Conservation (phyloP, 2,888 invertebrate genomes). For the Eilema depressum region DNA sequence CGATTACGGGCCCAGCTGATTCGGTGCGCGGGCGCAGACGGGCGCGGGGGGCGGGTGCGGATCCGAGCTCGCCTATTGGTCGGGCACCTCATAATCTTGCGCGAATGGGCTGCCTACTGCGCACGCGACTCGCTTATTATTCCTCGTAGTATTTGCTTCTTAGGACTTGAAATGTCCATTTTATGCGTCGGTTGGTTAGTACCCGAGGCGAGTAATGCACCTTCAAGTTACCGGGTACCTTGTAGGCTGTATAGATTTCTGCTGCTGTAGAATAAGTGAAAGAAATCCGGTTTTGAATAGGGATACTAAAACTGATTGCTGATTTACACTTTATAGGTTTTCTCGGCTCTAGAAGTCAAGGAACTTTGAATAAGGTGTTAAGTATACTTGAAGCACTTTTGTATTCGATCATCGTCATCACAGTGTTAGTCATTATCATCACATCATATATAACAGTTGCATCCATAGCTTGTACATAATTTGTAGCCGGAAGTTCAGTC, state of each 20-base stretch:
- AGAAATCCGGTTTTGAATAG: background rate
- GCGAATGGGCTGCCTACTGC: conserved; percentile 66
- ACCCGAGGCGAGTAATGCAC: conserved; percentile 27
- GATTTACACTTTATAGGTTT: background rate
- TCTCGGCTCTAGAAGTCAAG: too few species aligned
- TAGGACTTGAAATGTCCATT: conserved; percentile 44
- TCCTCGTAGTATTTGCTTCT: conserved; percentile 48
- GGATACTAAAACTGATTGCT: background rate
- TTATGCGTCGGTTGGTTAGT: conserved; percentile 34
- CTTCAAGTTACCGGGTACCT: conserved; percentile 30
- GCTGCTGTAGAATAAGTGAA: conserved; percentile 21
- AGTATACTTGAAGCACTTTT: background rate
- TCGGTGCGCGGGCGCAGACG: conserved; percentile 37
- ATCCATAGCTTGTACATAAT: background rate
- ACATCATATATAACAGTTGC: background rate
- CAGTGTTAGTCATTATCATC: background rate
- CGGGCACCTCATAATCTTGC: conserved; percentile 60
- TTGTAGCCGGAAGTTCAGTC: background rate
- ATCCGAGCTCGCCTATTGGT: conserved; percentile 56
- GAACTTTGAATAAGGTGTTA: background rate
- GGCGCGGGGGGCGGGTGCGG: conserved; percentile 34
- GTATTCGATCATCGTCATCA: background rate
- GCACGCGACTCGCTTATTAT: conserved; percentile 60
- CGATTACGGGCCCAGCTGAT: conserved; percentile 65
- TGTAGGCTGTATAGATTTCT: conserved; percentile 30